phyloP scores from a whole-genome alignment of 2,888 invertebrate species.

The Drosophila nr. perissopoda region DNA sequence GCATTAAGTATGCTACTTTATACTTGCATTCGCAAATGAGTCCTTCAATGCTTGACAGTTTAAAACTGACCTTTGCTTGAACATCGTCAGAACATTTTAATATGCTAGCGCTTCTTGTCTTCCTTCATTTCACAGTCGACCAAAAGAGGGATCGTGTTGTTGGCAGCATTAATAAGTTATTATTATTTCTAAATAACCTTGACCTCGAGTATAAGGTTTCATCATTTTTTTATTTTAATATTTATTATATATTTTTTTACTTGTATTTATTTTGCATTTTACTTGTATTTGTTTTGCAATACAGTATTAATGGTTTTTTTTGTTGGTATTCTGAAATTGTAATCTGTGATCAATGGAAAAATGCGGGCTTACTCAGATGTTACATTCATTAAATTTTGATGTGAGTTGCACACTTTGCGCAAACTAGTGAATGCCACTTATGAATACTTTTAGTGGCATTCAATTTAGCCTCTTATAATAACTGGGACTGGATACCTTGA shows the following conservation, averaged over 20 bases:
- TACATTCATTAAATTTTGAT: neutral
- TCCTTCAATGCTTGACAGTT: neutral
- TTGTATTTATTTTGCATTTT: neutral
- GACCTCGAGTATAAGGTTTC: no score
- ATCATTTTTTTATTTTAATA: no score
- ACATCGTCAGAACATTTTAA: neutral
- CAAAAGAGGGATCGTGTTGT: neutral
- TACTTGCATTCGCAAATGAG: neutral
- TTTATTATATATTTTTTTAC: no score
- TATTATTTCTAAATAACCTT: neutral
- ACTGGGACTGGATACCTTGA: slow-evolving; percentile 8
- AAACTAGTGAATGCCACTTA: slow-evolving; percentile 32
- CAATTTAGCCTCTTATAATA: slow-evolving; percentile 32
- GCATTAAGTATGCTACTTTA: neutral
- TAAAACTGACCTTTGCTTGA: neutral
- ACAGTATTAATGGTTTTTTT: neutral
- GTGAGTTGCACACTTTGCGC: slow-evolving; percentile 3
- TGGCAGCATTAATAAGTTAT: neutral
- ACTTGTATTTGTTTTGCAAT: neutral
- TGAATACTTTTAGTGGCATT: slow-evolving; percentile 27
- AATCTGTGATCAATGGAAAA: neutral
- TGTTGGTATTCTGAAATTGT: neutral
- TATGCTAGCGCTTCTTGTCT: neutral
- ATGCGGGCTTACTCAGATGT: neutral
- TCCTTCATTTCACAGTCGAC: neutral